Evolutionary conservation across 2,888 invertebrate genomes (phyloP), one percentile per base, ranked within the genome.

Genomic region (Perdita meconis): DNA sequence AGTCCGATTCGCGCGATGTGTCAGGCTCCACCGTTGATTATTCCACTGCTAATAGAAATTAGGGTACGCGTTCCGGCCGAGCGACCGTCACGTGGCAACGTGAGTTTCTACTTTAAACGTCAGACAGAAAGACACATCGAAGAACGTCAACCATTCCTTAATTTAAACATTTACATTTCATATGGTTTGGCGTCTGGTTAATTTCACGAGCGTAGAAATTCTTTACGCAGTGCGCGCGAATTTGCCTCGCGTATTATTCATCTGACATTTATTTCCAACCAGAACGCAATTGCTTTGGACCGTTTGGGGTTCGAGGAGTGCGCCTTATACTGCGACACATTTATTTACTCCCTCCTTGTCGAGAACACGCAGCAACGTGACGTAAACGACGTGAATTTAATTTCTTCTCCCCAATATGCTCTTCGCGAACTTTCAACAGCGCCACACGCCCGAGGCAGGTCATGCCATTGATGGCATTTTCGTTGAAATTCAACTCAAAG

Each of bases 241-340:
- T 44, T 44, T 56, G 34, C 55, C 30, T 19, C 44, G 65, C 42
- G 55, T 44, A 65, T 66, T 66, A 36, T 34, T 56, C 34, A 66
- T 56, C 56, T 42, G 53, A 44, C 22, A 56, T 56, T 56, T 44
- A 56, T 36, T 66, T 30, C 56, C 24, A 3, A 3, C 16, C 30
- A 10, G 16, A 56, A 34, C 42, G 12, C 6, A 44, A 42, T 30
- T 30, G 44, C 16, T 24, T 19, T 12, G 24, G 38, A 16, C 36
- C 12, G 47, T 12, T 16, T 24, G 16, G 24, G 2, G 8, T 50
- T 30, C 64, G 44, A 22, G 10, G 10, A 22, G 16, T 6, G 16
- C n/a, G 16, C n/a, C 19, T 13, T 5, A 16, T n/a, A 44, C 1
- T 19, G 19, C 19, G 44, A 10, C 44, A 47, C 19, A 22, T 22